Percentiles rank a stretch among this genome's conserved stretches.
Conservation (phyloP, 2,888 invertebrate genomes). For the Macrosiphum euphorbiae region DNA sequence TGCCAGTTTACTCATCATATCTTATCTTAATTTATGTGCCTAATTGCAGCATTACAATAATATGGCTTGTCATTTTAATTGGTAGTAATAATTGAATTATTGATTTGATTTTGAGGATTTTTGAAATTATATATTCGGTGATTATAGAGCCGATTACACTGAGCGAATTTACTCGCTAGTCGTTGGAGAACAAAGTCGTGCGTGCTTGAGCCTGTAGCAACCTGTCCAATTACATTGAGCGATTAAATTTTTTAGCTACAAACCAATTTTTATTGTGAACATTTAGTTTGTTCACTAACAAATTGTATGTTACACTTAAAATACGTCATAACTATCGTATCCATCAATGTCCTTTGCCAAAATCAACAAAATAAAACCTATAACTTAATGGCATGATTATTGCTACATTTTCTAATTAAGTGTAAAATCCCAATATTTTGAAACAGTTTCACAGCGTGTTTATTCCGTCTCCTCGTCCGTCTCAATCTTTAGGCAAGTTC, state of each 20-base stretch:
- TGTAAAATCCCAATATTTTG: neutral
- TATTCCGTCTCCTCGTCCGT: neutral
- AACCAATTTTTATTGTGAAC: neutral
- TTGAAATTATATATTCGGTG: neutral
- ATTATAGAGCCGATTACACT: no score
- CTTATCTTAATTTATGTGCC: neutral
- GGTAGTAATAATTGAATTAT: neutral
- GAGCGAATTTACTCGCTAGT: no score
- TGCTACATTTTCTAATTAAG: neutral
- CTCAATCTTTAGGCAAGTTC: neutral
- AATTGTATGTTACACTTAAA: neutral
- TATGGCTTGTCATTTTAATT: neutral
- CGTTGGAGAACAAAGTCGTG: no score
- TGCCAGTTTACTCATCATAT: neutral
- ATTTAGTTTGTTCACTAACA: neutral
- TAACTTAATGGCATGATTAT: neutral
- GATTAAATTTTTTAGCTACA: no score
- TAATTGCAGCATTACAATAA: neutral
- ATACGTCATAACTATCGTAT: neutral
- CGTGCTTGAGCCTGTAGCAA: no score
- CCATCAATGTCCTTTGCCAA: neutral
- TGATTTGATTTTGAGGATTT: neutral
- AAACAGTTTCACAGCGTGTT: neutral
- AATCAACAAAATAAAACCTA: neutral
- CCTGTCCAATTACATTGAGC: no score